phyloP scores from a whole-genome alignment of 2,888 invertebrate genomes.

The Penaeus monodon region DNA sequence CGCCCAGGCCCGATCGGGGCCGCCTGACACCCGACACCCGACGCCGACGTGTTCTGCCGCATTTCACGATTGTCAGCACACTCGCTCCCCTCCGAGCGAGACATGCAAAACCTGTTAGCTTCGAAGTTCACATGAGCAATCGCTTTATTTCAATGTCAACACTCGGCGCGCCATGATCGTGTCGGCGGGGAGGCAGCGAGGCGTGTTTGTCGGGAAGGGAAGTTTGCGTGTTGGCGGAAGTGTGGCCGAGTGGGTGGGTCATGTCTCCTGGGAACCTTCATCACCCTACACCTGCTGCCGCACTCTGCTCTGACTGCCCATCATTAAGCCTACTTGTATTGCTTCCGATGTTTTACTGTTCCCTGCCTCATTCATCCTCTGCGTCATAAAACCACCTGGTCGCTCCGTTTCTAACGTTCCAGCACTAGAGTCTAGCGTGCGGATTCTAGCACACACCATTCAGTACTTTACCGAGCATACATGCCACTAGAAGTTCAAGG shows the following conservation, averaged over 20 bases:
- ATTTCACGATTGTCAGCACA: background rate
- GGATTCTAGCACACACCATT: no score
- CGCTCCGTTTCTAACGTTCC: no score
- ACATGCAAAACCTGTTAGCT: background rate
- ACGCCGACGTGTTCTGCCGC: constrained; percentile 8
- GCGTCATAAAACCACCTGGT: no score
- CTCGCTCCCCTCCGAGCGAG: background rate
- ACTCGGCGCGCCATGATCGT: no score
- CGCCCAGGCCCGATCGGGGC: background rate
- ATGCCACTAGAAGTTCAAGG: no score
- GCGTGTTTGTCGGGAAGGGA: background rate
- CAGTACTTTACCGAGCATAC: no score
- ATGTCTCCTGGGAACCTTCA: background rate
- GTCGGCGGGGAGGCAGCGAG: no score
- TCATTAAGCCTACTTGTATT: background rate
- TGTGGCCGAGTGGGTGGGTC: constrained; percentile 22
- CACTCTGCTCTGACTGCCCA: background rate
- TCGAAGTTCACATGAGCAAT: no score
- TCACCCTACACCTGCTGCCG: constrained; percentile 2
- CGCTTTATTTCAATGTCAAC: no score
- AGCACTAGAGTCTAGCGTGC: no score
- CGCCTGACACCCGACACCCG: constrained; percentile 24
- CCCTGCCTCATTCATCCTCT: no score
- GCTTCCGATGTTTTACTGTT: no score
- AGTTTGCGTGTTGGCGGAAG: background rate